Evolutionary conservation across 2,113 vertebrate genomes (phyloP).

Genomic region (Ranitomeya variabilis): DNA sequence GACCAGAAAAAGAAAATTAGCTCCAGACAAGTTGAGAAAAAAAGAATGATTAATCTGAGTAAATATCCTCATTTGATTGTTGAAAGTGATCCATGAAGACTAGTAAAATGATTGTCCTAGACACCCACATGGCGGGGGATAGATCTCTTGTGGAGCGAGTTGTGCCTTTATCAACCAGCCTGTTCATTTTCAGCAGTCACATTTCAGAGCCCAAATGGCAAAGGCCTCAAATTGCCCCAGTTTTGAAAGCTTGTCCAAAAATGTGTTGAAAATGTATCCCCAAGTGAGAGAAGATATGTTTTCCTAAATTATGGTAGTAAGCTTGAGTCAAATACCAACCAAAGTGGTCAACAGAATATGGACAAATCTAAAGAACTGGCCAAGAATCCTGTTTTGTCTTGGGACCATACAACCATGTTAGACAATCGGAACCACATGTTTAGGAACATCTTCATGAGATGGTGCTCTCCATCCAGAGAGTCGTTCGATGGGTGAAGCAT

Average conservation of each 20-base stretch:
- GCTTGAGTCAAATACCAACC: too few relatives aligned
- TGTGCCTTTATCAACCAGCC: background rate
- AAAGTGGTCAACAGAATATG: too few relatives aligned
- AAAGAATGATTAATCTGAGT: too few relatives aligned
- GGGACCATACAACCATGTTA: background rate
- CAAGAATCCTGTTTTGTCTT: background rate
- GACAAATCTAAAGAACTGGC: background rate
- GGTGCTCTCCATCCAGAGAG: background rate
- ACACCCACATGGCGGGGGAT: background rate
- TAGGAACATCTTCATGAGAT: background rate
- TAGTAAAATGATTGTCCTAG: background rate
- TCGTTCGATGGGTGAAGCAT: background rate
- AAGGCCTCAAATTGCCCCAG: background rate
- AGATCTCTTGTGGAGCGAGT: background rate
- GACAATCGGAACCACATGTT: background rate
- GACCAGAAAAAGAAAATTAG: too few relatives aligned
- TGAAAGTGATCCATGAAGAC: background rate
- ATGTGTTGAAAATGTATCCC: background rate
- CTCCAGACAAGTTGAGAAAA: too few relatives aligned
- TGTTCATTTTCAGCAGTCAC: background rate
- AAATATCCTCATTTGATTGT: background rate
- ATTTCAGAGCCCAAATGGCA: background rate
- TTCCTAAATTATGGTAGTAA: background rate
- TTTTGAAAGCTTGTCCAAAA: background rate
- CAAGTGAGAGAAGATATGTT: background rate